Base-by-base conservation (phyloP, 1,140 invertebrate genomes). In the Conopomorpha cramerella region DNA sequence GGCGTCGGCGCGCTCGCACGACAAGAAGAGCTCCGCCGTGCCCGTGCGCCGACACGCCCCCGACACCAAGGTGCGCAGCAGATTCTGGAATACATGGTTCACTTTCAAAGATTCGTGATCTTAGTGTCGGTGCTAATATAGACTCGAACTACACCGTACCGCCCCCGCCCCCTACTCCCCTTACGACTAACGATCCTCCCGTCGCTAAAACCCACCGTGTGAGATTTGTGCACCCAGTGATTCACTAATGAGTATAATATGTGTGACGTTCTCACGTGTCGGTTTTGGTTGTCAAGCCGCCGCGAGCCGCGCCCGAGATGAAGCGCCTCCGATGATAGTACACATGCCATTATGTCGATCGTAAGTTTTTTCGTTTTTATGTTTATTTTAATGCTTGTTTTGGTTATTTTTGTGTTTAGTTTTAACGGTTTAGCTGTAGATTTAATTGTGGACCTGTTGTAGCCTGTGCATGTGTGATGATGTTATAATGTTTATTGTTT, bases 311-410 rank as follows among this genome's bases (percentile, higher is more conserved):
- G 32, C 41, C 43, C 15, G 17, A 29, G 32, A n/a, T n/a, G n/a
- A n/a, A n/a, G 35, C 26, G 25, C 41, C 36, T 41, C 30, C 36
- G 34, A n/a, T n/a, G 52, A 32, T 49, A 47, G 36, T 45, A 52
- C 49, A 43, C 61, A 67, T 76, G 72, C 71, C 70, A 73, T 77
- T 73, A 77, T 73, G 66, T 76, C 72, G 58, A 72, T 73, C 51
- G 73, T 78, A 72, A 78, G 76, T 78, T 76, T 46, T 70, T 57
- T 45, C n/a, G n/a, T n/a, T 58, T 72, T 74, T 54, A 29, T 32
- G 45, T 49, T 49, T 56, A 44, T 36, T 52, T 61, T 53, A n/a
- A 30, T 41, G 56, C 59, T 52, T 46, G 41, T 43, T 52, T 54
- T 42, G 33, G 38, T 48, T 58, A 39, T 16, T 34, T 43, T 61